Conservation (phyloP, 2,113 vertebrate species). For the Crotalus viridis region DNA sequence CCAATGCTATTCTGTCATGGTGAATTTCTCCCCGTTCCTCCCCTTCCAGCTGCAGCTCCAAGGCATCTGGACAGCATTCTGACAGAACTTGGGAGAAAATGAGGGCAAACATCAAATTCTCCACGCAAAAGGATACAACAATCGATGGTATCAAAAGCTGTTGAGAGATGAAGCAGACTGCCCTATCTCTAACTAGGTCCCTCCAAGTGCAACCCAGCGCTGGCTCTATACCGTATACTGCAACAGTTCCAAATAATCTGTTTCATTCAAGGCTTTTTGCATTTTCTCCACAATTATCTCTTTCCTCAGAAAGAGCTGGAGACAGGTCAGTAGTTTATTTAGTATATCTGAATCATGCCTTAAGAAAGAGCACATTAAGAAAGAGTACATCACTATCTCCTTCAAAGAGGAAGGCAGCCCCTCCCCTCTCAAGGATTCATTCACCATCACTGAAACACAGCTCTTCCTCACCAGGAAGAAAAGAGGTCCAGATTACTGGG, state of each 20-base stretch:
- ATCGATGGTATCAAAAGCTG: neutral
- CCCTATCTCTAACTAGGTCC: neutral
- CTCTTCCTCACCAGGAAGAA: neutral
- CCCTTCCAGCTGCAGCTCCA: neutral
- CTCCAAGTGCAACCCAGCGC: neutral
- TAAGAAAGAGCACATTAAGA: neutral
- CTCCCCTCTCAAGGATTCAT: neutral
- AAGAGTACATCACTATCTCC: neutral
- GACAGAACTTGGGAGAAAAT: neutral
- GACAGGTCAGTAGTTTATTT: neutral
- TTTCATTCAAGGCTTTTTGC: neutral
- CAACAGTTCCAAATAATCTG: neutral
- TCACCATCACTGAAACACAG: neutral
- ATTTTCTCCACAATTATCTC: neutral
- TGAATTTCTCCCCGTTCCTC: neutral
- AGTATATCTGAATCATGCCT: neutral
- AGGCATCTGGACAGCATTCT: neutral
- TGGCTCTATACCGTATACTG: neutral
- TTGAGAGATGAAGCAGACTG: neutral
- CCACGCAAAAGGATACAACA: neutral
- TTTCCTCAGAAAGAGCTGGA: neutral
- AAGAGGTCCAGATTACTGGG: neutral
- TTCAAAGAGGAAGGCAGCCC: neutral
- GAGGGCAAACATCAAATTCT: neutral
- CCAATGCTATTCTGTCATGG: neutral